Base-by-base conservation (phyloP, 2,888 invertebrate genomes). In the Pocota personata region DNA sequence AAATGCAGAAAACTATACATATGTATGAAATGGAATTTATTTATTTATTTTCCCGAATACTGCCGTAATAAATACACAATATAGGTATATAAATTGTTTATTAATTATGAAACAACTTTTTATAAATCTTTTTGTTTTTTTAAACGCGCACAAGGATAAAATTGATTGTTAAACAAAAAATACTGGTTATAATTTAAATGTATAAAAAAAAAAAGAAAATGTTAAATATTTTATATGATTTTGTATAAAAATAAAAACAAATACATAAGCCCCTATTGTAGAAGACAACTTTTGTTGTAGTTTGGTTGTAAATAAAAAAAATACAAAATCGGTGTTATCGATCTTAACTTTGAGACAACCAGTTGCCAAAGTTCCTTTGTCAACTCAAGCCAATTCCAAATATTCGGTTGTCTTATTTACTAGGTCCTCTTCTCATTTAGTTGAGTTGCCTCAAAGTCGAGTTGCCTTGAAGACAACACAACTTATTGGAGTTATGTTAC, bases 161-260 rank as follows among this genome's bases (percentile, higher is more conserved):
- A 37, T 78, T 30, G 14, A 72, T 46, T 60, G 35, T 67, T 71
- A 48, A 6, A 37, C 35, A 21, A 55, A 55, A 7, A 24, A 48
- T 14, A 83, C 52, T 71, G 21, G 46, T 12, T 72, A 50, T 66
- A 64, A 82, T 77, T 77, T 77, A 24, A 50, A 52, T 78, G 57
- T 71, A 80, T 40, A 66, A 76, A 80, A 24, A 71, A 67, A 50
- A 64, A 58, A 48, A n/a, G n/a, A 30, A 30, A 77, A 71, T 80
- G 75, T 76, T 80, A 66, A 82, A 83, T 72, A 77, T 66, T 72
- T 77, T 83, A 27, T 82, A 86, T 86, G 55, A 86, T 86, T 82
- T 76, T 82, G 86, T 86, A 86, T 77, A 72, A 82, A 55, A 50
- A 43, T 30, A 55, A 16, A 40, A 37, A 0, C 10, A 30, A 55